Base-by-base conservation (phyloP, 2,888 invertebrate species). In the Synanthedon formicaeformis region DNA sequence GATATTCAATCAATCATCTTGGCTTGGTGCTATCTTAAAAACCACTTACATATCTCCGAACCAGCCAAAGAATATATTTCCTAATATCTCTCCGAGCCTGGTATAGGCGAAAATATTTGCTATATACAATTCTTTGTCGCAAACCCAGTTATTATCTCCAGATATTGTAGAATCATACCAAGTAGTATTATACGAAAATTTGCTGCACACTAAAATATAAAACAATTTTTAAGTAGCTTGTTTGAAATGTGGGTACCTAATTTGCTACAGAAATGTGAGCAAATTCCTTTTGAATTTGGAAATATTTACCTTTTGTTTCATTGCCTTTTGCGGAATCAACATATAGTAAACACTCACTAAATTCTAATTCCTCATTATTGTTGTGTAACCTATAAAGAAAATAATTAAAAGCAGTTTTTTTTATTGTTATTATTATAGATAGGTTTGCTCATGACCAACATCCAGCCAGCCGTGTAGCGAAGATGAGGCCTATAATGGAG, bases 131-230 rank as follows among this genome's bases (percentile, higher is more conserved):
- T 78, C 78, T 52, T 71, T 64, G 50, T 71, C 64, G 54, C 80
- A 81, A 6, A 81, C 78, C 81, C 81, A 81, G 57, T 78, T 65
- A 56, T 78, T 73, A 41, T 73, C 69, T 12, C 76, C 69, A 18
- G 77, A 58, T 16, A 74, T 61, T 2, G 81, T 80, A 10, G 66
- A 65, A 53, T 69, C 67, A 51, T 75, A 80, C 81, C 81, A 80
- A 40, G 73, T 78, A 50, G 55, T 67, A 51, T 81, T 76, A 53
- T 74, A 80, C 6, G 60, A 60, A 57, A 64, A 80, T 12, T 55
- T 53, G 16, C 63, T 58, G 60, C 80, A 81, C 51, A 18, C 80
- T 80, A 59, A 48, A 71, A 49, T 10, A 11, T 12, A 41, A 41
- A 41, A 12, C 3, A n/a, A 41, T 41, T 41, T 41, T 8, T 45